These are phyloP conservation scores for Anoura caudifer DNA, from an alignment of 2,113 vertebrate genomes.

Conservation along the genomic window DNA sequence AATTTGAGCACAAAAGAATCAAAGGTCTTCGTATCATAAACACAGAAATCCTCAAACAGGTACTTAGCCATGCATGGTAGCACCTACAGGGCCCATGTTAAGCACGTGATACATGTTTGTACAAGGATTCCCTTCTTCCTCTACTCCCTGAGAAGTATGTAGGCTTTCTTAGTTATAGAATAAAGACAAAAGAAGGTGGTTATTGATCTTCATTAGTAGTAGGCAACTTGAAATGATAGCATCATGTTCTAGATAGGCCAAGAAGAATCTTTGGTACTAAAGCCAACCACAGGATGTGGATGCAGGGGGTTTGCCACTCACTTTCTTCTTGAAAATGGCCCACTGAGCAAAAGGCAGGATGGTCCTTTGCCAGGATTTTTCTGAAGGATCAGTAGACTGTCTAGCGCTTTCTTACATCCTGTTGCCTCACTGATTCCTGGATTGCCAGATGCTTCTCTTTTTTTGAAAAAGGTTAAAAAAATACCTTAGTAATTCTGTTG, in stretches of 20 bases:
- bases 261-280: background rate
- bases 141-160: background rate
- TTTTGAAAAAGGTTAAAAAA: slow-evolving; percentile 52
- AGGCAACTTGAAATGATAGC: background rate
- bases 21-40: background rate
- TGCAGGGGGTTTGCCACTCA: background rate
- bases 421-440: slow-evolving; percentile 57
- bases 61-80: background rate
- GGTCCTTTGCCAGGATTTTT: slow-evolving; percentile 28
- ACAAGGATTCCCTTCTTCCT: background rate
- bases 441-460: slow-evolving; percentile 64
- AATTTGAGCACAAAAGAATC: background rate
- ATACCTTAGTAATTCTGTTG: slow-evolving; percentile 63
- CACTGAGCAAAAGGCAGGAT: slow-evolving; percentile 1
- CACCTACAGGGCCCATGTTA: background rate
- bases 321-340: slow-evolving; percentile 15
- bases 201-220: background rate
- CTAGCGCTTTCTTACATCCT: slow-evolving; percentile 47
- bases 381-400: slow-evolving; percentile 40
- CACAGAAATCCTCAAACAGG: background rate
- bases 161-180: background rate
- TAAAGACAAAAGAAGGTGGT: background rate
- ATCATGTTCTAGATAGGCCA: background rate
- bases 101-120: background rate
- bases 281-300: background rate